A percentile compares a stretch with the other conserved stretches of the same genome.
Evolutionary conservation across 2,113 vertebrate genomes (phyloP).

Genomic region (Chionis minor): DNA sequence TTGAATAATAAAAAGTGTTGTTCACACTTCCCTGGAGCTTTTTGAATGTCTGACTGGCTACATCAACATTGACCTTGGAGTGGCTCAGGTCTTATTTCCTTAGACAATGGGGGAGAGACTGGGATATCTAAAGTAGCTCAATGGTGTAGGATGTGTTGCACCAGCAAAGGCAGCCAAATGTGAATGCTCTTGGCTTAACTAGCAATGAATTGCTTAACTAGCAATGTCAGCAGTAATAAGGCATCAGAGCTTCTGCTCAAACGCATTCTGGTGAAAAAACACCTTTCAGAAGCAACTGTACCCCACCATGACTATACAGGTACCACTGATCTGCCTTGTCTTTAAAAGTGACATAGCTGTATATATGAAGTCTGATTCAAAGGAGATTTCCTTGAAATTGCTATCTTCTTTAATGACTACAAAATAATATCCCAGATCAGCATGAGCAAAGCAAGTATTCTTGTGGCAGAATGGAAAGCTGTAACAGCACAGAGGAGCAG

Average conservation of each 20-base stretch:
- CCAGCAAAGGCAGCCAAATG: not conserved
- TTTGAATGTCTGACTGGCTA: not conserved
- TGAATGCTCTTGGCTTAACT: not conserved
- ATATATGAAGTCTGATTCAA: not conserved
- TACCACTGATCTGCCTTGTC: not conserved
- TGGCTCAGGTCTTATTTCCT: not conserved
- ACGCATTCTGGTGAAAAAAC: not conserved
- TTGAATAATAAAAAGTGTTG: not conserved
- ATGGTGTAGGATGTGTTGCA: rapidly evolving
- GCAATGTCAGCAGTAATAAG: not conserved
- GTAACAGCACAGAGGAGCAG: not conserved
- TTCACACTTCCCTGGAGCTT: not conserved
- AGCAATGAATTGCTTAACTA: not conserved
- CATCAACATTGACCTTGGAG: not conserved
- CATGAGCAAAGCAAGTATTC: not conserved
- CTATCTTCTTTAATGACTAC: not conserved
- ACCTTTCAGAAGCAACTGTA: not conserved
- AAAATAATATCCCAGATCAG: not conserved
- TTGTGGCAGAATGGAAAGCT: not conserved
- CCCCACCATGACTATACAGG: not conserved
- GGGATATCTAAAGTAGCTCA: not conserved
- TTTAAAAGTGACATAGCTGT: not conserved
- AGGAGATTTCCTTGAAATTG: not conserved
- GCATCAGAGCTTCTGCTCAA: not conserved
- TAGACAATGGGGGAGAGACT: not conserved